Evolutionary conservation across 2,113 vertebrate genomes (phyloP).

Genomic region (Addax nasomaculatus): DNA sequence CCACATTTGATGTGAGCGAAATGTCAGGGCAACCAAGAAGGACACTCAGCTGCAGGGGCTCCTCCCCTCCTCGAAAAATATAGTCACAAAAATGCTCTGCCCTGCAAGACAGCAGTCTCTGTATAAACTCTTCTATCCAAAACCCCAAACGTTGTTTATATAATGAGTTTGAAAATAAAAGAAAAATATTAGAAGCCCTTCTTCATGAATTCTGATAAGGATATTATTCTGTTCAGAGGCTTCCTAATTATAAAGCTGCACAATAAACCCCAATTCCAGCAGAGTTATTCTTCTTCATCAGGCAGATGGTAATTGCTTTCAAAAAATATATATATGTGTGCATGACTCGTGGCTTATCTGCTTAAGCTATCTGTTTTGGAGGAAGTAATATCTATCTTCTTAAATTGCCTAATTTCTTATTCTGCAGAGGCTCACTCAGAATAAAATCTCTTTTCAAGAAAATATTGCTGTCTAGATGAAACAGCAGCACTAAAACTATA

Average conservation of each 20-base stretch:
- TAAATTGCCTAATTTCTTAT: conserved; percentile 54
- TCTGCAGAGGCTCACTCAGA: conserved; percentile 48
- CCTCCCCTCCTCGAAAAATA: background rate
- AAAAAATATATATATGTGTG: background rate
- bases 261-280: conserved; percentile 48
- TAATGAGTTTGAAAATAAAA: conserved; percentile 57
- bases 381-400: conserved; percentile 58
- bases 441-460: conserved; percentile 58
- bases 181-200: conserved; percentile 49
- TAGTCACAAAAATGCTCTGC: background rate
- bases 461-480: conserved; percentile 37
- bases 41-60: accelerated
- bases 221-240: conserved; percentile 37
- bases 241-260: conserved; percentile 57
- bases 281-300: conserved; percentile 28
- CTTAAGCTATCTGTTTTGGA: conserved; percentile 55
- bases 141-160: background rate
- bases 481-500: background rate
- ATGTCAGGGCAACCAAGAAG: accelerated
- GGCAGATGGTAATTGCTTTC: conserved; percentile 63
- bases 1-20: accelerated
- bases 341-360: conserved; percentile 7
- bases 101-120: background rate
- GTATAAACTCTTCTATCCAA: background rate
- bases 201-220: conserved; percentile 54